Evolutionary conservation across 2,797 vertebrate genomes (phyloP).

Genomic region (Sorex maritimensis): DNA sequence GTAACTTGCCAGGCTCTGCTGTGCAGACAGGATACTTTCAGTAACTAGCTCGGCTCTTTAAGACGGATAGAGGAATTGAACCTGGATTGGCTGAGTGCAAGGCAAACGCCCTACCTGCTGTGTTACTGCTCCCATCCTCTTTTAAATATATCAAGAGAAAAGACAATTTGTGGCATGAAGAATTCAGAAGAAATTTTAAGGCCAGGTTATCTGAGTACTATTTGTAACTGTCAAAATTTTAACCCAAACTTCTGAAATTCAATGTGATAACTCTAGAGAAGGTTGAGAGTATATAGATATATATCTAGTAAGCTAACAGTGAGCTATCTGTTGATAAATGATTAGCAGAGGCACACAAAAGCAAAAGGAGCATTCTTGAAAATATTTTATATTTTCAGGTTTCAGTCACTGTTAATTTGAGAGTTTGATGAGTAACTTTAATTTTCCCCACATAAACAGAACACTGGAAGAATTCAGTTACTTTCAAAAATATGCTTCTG

Average conservation of each 20-base stretch:
- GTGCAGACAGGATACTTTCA: no score
- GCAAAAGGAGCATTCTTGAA: background rate
- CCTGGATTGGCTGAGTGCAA: no score
- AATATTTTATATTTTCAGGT: constrained; percentile 34
- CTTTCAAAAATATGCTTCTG: background rate
- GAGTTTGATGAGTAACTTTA: constrained; percentile 9
- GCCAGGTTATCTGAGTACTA: background rate
- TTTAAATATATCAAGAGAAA: constrained; percentile 26
- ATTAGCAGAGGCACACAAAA: background rate
- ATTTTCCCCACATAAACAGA: background rate
- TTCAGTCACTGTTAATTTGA: background rate
- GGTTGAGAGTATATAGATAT: background rate
- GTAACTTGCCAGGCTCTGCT: no score
- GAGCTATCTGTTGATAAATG: background rate
- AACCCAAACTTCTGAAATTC: background rate
- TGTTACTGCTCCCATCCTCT: background rate
- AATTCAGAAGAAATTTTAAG: background rate
- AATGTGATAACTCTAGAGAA: background rate
- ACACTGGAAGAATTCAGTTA: constrained; percentile 3
- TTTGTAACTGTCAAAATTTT: background rate
- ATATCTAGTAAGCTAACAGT: background rate
- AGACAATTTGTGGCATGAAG: background rate
- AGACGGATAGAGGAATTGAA: no score
- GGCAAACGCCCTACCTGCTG: no score
- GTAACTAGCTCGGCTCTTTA: no score